Evolutionary conservation across 2,113 vertebrate genomes (phyloP), one percentile per base, ranked within the genome.

Genomic region (Anoplopoma fimbria): DNA sequence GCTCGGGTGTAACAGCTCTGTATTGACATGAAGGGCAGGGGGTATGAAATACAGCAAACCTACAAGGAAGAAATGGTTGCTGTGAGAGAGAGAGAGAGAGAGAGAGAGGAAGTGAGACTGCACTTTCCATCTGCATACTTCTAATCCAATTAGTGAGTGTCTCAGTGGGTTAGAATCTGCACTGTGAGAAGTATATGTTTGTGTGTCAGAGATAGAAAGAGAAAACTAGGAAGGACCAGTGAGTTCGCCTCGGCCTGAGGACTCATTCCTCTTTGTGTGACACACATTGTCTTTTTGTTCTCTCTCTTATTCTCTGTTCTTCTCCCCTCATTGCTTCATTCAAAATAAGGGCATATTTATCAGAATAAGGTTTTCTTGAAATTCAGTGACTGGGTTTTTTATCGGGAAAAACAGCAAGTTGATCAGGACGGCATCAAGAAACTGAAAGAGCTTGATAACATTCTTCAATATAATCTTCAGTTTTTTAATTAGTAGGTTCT

Each of bases 71-170:
- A 27, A 31, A 17, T 6, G 45, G 38, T 47, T 0, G 1, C 17
- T 47, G 40, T 55, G 34, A 62, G 10, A 36, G 34, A 8, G 58
- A 45, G 40, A n/a, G 27, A 23, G 25, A 27, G 75, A 23, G 42
- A 17, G 53, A n/a, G 62, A 31, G 23, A 9, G 25, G 75, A 9
- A 55, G 13, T 21, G 65, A 75, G 33, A 60, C 70, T 55, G 71
- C 42, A 53, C 77, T 53, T 68, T 79, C 69, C 65, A 71, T 86
- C 64, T 82, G 23, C 79, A 77, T 73, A 75, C 31, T 71, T 86
- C 77, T 84, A 82, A 79, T 91, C 80, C 73, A 81, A 82, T 90
- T 88, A 88, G 71, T 14, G 53, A 62, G 67, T n/a, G 45, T 79
- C 83, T 79, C 81, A 61, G 81, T 19, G 53, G 53, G 76, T 71